phyloP scores from a whole-genome alignment of 2,797 vertebrate genomes.

The Pangasius mekongensis region DNA sequence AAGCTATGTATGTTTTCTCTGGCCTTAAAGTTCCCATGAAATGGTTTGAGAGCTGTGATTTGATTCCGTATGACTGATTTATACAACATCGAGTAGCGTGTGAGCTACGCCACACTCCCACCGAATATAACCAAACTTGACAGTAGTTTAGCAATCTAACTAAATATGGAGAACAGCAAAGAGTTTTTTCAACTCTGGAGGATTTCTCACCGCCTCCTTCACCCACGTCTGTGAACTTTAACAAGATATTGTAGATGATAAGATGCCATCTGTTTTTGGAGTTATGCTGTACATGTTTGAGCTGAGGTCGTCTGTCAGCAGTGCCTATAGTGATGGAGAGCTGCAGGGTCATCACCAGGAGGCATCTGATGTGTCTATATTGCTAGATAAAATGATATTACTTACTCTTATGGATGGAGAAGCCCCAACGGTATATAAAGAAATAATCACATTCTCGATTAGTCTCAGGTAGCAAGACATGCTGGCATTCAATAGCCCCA shows the following conservation, averaged over 20 bases:
- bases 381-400: slow-evolving; percentile 1
- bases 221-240: background rate
- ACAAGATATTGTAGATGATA: background rate
- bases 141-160: background rate
- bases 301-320: background rate
- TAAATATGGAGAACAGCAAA: background rate
- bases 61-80: background rate
- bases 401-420: too few relatives aligned
- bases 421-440: background rate
- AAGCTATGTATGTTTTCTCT: background rate
- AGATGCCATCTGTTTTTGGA: background rate
- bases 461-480: background rate
- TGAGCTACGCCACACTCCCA: background rate
- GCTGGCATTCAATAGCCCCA: background rate
- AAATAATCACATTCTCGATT: background rate
- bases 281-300: background rate
- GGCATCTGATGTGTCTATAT: background rate
- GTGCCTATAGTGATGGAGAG: background rate
- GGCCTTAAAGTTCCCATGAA: background rate
- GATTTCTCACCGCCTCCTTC: background rate
- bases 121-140: background rate
- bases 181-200: background rate
- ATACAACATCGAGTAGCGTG: background rate
- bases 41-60: background rate
- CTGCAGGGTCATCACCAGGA: background rate